Conservation (phyloP, 2,888 invertebrate genomes). For the Caenorhabditis sp. region DNA sequence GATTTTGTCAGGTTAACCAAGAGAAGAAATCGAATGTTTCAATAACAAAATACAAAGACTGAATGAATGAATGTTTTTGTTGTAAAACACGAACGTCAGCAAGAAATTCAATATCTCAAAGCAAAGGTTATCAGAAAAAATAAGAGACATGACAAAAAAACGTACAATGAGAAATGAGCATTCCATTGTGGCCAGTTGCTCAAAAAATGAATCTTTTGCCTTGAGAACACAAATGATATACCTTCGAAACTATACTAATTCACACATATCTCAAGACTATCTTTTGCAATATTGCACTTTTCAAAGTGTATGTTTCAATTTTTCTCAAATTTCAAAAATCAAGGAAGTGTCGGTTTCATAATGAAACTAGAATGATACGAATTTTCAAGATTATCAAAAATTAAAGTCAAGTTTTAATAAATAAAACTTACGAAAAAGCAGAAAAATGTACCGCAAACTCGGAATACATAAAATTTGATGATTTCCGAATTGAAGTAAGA, state of each 20-base stretch:
- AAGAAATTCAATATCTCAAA: background rate
- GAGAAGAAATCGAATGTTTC: no score
- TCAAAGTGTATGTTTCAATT: no score
- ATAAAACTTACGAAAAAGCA: no score
- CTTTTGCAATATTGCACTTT: no score
- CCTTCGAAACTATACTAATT: background rate
- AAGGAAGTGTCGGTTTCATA: background rate
- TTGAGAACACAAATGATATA: background rate
- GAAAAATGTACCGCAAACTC: no score
- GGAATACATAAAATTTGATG: no score
- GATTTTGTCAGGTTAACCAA: no score
- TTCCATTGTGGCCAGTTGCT: background rate
- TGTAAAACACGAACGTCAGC: background rate
- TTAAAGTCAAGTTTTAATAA: background rate
- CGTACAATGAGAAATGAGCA: background rate
- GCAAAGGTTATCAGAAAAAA: constrained; percentile 2
- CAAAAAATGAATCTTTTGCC: background rate
- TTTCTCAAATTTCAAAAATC: no score
- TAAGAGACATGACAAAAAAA: background rate
- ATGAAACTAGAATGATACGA: background rate
- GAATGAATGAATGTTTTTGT: background rate
- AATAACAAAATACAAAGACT: background rate
- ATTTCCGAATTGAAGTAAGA: no score
- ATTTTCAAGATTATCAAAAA: background rate
- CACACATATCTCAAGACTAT: background rate